Evolutionary conservation across 2,888 invertebrate genomes (phyloP).

Genomic region (Epinotia nisella): DNA sequence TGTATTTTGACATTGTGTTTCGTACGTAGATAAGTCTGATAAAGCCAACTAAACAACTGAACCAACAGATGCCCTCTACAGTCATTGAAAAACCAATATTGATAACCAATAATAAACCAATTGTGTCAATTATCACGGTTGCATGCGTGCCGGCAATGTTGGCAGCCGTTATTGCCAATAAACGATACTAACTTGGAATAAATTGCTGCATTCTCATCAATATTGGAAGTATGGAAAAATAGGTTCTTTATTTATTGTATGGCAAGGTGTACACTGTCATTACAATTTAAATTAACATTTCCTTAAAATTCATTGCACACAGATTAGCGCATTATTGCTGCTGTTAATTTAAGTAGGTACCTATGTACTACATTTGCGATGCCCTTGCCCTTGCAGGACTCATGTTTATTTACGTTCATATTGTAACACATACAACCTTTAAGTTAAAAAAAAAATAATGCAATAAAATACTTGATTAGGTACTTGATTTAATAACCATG

Average conservation of each 20-base stretch:
- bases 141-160: conserved; percentile 4
- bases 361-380: too few species aligned
- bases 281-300: too few species aligned
- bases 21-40: not conserved
- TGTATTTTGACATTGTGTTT: not conserved
- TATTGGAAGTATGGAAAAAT: not conserved
- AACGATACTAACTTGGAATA: conserved; percentile 2
- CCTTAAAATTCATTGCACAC: too few species aligned
- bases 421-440: too few species aligned
- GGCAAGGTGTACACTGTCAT: too few species aligned
- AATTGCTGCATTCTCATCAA: conserved; percentile 21
- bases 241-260: not conserved
- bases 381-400: too few species aligned
- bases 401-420: too few species aligned
- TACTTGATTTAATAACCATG: too few species aligned
- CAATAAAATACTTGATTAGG: too few species aligned
- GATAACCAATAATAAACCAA: conserved; percentile 30
- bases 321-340: too few species aligned
- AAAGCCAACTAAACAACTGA: not conserved
- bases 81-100: conserved; percentile 17
- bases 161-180: conserved; percentile 32
- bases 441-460: too few species aligned
- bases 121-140: conserved; percentile 31
- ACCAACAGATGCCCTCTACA: conserved; percentile 14
- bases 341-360: too few species aligned